Evolutionary conservation across 2,113 vertebrate genomes (phyloP).

Genomic region (Pterophyllum scalare): DNA sequence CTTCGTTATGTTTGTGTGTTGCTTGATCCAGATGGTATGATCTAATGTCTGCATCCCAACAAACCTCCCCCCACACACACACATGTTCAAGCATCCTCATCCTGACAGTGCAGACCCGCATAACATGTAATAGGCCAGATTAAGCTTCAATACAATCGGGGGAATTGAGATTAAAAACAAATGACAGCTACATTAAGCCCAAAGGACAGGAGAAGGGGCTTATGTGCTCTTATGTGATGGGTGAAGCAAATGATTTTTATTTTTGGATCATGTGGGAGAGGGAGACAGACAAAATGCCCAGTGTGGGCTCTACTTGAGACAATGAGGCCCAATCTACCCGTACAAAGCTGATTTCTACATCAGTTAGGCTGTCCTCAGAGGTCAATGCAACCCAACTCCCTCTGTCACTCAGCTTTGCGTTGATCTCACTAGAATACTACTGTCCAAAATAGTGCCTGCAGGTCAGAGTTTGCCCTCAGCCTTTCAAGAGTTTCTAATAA

Average conservation of each 20-base stretch:
- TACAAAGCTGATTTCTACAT: constrained; percentile 5
- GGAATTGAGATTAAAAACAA: constrained; percentile 48
- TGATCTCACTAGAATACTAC: neutral
- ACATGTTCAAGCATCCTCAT: constrained; percentile 17
- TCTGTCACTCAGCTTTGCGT: neutral
- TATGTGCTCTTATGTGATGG: constrained; percentile 24
- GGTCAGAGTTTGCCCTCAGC: constrained; percentile 3
- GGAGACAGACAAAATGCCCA: constrained; percentile 36
- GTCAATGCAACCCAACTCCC: neutral
- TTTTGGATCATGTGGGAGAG: constrained; percentile 46
- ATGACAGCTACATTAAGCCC: constrained; percentile 47
- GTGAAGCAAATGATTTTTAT: constrained; percentile 56
- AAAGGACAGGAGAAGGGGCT: constrained; percentile 24
- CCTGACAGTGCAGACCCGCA: constrained; percentile 52
- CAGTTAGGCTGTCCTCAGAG: neutral
- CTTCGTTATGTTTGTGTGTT: constrained; percentile 40
- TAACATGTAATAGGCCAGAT: constrained; percentile 48
- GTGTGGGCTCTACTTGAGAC: constrained; percentile 21
- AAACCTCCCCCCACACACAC: neutral
- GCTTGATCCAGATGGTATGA: constrained; percentile 64
- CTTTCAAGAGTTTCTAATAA: neutral
- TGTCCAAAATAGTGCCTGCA: constrained; percentile 3
- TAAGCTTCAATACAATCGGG: constrained; percentile 21
- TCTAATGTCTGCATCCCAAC: constrained; percentile 45
- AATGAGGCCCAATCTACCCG: constrained; percentile 2